Percentiles rank a stretch among this genome's conserved stretches.
These are phyloP conservation scores for Chloropsis hardwickii DNA, from an alignment of 2,113 vertebrate species.

Conservation along the genomic window DNA sequence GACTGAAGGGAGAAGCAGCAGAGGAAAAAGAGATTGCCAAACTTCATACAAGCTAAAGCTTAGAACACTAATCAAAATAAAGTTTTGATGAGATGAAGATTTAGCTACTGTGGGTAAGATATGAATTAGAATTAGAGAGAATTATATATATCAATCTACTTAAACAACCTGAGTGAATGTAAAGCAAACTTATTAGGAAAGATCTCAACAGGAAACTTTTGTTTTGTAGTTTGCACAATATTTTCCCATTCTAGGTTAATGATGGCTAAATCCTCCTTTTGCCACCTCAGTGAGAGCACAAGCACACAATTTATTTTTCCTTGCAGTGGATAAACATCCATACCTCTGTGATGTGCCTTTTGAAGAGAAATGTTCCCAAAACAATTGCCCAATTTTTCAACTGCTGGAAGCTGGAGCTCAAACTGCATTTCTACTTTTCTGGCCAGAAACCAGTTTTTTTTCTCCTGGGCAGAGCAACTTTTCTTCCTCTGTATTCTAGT, in stretches of 20 bases:
- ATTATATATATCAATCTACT: not conserved
- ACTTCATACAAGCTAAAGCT: not conserved
- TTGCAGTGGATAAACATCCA: not conserved
- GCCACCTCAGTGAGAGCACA: not conserved
- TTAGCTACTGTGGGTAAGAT: not conserved
- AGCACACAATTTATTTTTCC: rapidly evolving
- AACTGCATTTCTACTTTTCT: not conserved
- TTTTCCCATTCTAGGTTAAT: not conserved
- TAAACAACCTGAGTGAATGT: not conserved
- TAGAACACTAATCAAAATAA: not conserved
- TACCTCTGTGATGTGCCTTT: not conserved
- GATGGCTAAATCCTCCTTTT: not conserved
- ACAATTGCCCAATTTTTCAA: not conserved
- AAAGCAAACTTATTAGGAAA: not conserved
- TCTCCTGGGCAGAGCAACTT: not conserved
- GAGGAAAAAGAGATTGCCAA: not conserved
- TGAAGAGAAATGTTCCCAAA: not conserved
- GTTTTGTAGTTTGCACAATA: not conserved
- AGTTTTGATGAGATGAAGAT: not conserved
- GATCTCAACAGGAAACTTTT: not conserved
- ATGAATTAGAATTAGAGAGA: not conserved
- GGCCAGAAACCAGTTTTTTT: rapidly evolving
- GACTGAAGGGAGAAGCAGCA: not conserved
- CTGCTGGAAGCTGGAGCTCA: rapidly evolving
- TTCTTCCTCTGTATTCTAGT: not conserved